Percentiles rank a stretch among this genome's conserved stretches.
Conservation (phyloP, 2,113 vertebrate species). For the Urocolius indicus region DNA sequence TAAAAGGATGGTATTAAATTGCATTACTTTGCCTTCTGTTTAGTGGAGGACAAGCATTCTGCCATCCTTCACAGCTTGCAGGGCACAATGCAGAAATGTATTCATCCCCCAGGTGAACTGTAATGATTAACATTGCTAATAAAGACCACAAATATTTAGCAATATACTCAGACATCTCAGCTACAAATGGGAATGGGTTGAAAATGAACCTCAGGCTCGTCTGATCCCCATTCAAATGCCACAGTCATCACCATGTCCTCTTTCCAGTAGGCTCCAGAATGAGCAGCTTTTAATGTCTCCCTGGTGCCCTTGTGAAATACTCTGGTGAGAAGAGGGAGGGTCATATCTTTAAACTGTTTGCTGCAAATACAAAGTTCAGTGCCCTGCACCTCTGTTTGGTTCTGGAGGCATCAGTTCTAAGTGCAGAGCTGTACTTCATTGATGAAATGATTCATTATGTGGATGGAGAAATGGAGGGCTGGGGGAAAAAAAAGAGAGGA, state of each 20-base stretch:
- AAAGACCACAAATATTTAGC: neutral
- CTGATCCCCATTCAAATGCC: neutral
- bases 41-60: neutral
- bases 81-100: neutral
- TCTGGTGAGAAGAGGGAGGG: neutral
- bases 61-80: neutral
- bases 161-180: neutral
- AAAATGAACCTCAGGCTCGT: neutral
- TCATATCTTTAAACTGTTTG: too few species aligned
- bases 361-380: neutral
- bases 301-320: neutral
- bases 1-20: neutral
- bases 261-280: neutral
- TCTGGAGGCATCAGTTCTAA: neutral
- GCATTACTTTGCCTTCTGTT: neutral
- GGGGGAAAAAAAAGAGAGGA: neutral
- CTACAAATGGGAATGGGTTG: neutral
- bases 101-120: neutral
- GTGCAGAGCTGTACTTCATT: neutral
- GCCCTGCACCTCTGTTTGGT: neutral
- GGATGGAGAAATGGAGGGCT: neutral
- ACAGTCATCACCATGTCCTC: accelerated
- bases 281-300: neutral
- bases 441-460: neutral
- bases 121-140: neutral